Conservation (phyloP, 2,113 vertebrate species). For the Smithornis capensis region DNA sequence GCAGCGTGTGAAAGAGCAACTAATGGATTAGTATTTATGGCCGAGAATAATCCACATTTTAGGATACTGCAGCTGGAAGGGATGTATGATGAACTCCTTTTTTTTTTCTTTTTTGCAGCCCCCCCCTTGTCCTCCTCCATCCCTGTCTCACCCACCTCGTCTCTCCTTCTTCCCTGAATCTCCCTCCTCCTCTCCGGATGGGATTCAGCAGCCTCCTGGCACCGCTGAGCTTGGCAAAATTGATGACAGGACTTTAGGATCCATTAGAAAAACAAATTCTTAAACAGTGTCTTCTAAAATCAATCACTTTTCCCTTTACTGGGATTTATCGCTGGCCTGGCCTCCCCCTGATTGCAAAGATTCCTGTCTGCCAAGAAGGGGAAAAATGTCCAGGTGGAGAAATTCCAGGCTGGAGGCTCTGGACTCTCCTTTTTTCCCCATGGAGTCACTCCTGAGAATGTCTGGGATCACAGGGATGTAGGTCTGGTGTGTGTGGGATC, state of each 20-base stretch:
- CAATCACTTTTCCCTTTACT: slow-evolving; percentile 69
- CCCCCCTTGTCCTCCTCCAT: background rate
- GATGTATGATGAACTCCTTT: slow-evolving; percentile 12
- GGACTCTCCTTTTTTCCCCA: background rate
- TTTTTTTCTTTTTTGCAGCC: background rate
- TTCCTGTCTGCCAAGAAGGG: slow-evolving; percentile 45
- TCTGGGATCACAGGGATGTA: background rate
- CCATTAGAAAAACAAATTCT: slow-evolving; percentile 74
- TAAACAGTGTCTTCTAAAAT: slow-evolving; percentile 71
- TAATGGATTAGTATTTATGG: slow-evolving; percentile 72
- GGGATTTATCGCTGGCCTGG: slow-evolving; percentile 51
- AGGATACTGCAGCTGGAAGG: slow-evolving; percentile 48
- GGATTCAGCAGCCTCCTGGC: slow-evolving; percentile 40
- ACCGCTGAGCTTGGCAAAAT: slow-evolving; percentile 66
- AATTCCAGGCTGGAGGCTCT: background rate
- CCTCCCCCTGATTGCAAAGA: slow-evolving; percentile 25
- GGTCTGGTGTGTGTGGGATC: background rate
- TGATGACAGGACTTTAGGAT: slow-evolving; percentile 65
- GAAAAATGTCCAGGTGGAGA: background rate
- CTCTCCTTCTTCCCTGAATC: background rate
- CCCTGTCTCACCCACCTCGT: background rate
- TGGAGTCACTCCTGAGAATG: background rate
- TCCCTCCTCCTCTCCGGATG: background rate
- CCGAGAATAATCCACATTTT: slow-evolving; percentile 40
- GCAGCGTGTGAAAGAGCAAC: slow-evolving; percentile 67